Percentiles rank a stretch among this genome's conserved stretches.
Evolutionary conservation across 2,888 invertebrate species (phyloP).

Genomic region (Byasa hedistus): DNA sequence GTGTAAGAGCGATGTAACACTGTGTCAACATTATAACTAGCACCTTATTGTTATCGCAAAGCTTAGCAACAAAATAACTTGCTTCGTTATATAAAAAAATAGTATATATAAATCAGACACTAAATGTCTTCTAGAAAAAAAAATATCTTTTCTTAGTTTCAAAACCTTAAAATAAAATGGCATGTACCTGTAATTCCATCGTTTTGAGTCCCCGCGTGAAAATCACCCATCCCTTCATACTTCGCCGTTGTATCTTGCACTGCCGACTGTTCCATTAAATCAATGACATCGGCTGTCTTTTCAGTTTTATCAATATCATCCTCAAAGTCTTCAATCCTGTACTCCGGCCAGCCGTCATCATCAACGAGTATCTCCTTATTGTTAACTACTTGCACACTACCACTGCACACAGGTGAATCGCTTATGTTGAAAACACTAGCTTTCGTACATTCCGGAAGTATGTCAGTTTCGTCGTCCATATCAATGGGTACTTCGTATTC

Average conservation of each 20-base stretch:
- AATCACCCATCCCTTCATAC: conserved; percentile 76
- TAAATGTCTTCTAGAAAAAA: too few relatives aligned
- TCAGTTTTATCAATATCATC: conserved; percentile 46
- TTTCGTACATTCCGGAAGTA: conserved; percentile 41
- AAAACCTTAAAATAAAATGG: too few relatives aligned
- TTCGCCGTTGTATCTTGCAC: conserved; percentile 44
- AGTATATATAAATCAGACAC: too few relatives aligned
- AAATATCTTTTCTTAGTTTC: too few relatives aligned
- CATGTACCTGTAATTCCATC: conserved; percentile 82
- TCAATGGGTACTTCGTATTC: conserved; percentile 54
- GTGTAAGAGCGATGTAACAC: too few relatives aligned
- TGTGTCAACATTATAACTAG: too few relatives aligned
- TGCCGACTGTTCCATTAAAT: conserved; percentile 54
- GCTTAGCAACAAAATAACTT: too few relatives aligned
- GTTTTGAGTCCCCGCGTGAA: conserved; percentile 81
- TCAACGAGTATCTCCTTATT: conserved; percentile 59
- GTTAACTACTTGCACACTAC: conserved; percentile 42
- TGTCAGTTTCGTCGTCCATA: conserved; percentile 53
- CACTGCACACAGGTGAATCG: conserved; percentile 50
- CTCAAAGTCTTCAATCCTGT: conserved; percentile 71
- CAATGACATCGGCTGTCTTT: conserved; percentile 41
- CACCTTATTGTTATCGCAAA: too few relatives aligned
- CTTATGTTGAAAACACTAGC: conserved; percentile 50
- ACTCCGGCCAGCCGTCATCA: conserved; percentile 80
- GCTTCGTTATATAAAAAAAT: too few relatives aligned